phyloP scores from a whole-genome alignment of 2,888 invertebrate genomes.

The Ariolimax columbianus region DNA sequence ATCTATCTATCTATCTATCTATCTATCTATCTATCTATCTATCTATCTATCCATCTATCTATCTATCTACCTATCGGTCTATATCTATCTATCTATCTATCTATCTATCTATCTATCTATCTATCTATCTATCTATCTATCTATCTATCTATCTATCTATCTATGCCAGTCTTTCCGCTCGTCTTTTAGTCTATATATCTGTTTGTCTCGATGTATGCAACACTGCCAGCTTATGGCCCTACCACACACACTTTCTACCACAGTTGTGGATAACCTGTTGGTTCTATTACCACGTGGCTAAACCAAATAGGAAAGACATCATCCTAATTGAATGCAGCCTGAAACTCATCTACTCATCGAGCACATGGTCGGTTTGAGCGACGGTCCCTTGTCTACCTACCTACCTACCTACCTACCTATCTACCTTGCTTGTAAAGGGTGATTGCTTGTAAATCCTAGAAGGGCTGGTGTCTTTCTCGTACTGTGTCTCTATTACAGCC shows the following conservation, averaged over 20 bases:
- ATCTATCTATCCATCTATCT: neutral
- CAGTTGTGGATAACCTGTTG: no score
- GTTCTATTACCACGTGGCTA: no score
- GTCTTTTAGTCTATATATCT: neutral
- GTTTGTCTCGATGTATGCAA: neutral
- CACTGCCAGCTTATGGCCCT: no score
- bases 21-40: neutral
- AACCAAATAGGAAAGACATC: no score
- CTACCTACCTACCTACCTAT: neutral
- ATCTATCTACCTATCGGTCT: neutral
- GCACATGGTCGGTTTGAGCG: neutral
- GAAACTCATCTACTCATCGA: neutral
- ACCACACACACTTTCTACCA: no score
- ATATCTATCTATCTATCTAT: neutral
- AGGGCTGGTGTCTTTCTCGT: no score
- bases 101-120: constrained; percentile 5
- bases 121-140: constrained; percentile 1
- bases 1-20: constrained; percentile 1
- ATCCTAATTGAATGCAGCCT: no score
- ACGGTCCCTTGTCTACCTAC: neutral
- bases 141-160: neutral
- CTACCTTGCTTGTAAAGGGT: neutral
- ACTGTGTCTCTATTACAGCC: no score
- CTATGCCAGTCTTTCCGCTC: neutral
- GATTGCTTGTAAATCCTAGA: no score